A percentile compares a stretch with the other conserved stretches of the same genome.
phyloP scores from a whole-genome alignment of 2,797 vertebrate species.

The Anguilla obscura region DNA sequence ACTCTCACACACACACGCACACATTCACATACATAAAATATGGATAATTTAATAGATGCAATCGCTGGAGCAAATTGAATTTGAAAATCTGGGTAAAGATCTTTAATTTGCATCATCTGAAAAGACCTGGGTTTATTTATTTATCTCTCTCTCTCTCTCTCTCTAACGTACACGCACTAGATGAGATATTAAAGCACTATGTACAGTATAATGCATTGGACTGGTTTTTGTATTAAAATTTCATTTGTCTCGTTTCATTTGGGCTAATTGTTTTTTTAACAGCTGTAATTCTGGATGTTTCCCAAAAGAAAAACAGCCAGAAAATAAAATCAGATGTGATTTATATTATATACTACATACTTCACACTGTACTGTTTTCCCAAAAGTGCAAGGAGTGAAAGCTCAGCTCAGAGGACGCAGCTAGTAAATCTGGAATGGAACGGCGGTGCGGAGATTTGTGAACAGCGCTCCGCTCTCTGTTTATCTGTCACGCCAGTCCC shows the following conservation, averaged over 20 bases:
- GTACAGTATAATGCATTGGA: neutral
- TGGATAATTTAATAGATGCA: constrained; percentile 14
- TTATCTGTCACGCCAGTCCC: constrained; percentile 46
- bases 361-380: neutral
- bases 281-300: neutral
- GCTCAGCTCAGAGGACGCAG: neutral
- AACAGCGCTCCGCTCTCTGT: constrained; percentile 12
- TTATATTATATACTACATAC: neutral
- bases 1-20: neutral
- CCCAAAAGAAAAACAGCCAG: constrained; percentile 19
- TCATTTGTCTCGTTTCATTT: neutral
- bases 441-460: neutral
- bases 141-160: constrained; percentile 10
- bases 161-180: constrained; percentile 12
- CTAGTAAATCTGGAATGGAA: constrained; percentile 7
- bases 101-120: neutral
- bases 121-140: neutral
- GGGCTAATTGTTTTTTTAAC: neutral
- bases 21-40: neutral
- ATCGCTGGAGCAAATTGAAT: neutral
- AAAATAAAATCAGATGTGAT: constrained; percentile 5
- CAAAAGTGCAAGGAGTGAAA: neutral
- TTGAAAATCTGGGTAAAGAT: neutral
- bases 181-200: constrained; percentile 17
- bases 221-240: constrained; percentile 1